These are phyloP conservation scores for Anthophora plumipes DNA, from an alignment of 2,888 invertebrate species.

Conservation along the genomic window DNA sequence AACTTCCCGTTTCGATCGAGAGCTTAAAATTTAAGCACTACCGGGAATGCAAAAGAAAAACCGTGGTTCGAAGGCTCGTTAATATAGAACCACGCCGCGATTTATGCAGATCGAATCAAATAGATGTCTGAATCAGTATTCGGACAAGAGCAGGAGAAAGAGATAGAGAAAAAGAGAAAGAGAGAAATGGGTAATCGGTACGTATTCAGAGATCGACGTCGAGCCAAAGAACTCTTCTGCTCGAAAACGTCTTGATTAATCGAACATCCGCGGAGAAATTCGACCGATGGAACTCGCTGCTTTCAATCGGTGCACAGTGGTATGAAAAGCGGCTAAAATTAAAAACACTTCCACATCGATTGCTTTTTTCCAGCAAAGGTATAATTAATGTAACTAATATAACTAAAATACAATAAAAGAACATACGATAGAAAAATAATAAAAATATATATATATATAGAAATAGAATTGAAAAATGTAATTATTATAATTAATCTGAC, in stretches of 20 bases:
- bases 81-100: background rate
- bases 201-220: background rate
- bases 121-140: background rate
- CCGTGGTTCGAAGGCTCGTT: background rate
- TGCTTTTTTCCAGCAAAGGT: too few relatives aligned
- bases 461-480: too few relatives aligned
- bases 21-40: constrained; percentile 4
- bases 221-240: constrained; percentile 16
- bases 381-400: too few relatives aligned
- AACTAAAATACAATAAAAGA: too few relatives aligned
- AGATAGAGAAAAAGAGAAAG: background rate
- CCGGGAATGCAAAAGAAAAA: background rate
- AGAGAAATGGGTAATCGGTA: background rate
- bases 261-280: constrained; percentile 40
- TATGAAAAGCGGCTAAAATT: too few relatives aligned
- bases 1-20: constrained; percentile 3
- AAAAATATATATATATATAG: too few relatives aligned
- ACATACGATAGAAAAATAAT: too few relatives aligned
- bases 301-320: constrained; percentile 28
- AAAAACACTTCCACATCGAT: too few relatives aligned
- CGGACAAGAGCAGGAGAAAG: background rate
- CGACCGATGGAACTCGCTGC: constrained; percentile 19
- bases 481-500: too few relatives aligned
- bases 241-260: constrained; percentile 47
- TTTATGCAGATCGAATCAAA: background rate